Base-by-base conservation (phyloP, 2,797 vertebrate species). In the Phoxinus dragarum region DNA sequence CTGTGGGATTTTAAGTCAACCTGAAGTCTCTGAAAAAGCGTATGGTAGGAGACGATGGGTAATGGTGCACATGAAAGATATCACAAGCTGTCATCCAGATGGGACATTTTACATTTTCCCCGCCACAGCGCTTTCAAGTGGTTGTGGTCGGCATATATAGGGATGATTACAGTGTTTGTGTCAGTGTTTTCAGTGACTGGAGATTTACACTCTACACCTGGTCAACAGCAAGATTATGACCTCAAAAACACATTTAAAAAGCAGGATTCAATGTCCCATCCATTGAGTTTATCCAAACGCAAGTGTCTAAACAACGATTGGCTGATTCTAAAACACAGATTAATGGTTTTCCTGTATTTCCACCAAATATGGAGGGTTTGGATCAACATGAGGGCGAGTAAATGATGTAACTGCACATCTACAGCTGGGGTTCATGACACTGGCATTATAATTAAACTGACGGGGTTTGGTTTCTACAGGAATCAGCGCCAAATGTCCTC, bases 51-150 rank as follows among this genome's bases (percentile, higher is more conserved):
- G 72, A 52, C n/a, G 34, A 23, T 1, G 49, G 73, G 11, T 77
- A 17, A 10, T 14, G 23, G 23, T 5, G 31, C 38, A 64, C 14
- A 81, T 56, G 66, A 69, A 40, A 59, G 49, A 34, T 72, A 44
- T 4, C 49, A 44, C 68, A 64, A 82, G 69, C 54, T 49, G 69
- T 82, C 42, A 84, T 54, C 59, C 72, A 84, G 73, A 84, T 84
- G 64, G 36, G 19, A 69, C 40, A 8, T 54, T 69, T 38, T 10
- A 27, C 23, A 17, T 52, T n/a, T 49, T 3, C 44, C 42, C 56
- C n/a, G 10, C 40, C 0, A 64, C n/a, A 47, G 17, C 1, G 8
- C 54, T 73, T 47, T 81, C 21, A 61, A 38, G 81, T 49, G 81
- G 27, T 17, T 61, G 54, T 19, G 69, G 38, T 42, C 52, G 61